Conservation (phyloP, 64 coral and sea anemone species). For the Acropora tenuis region DNA sequence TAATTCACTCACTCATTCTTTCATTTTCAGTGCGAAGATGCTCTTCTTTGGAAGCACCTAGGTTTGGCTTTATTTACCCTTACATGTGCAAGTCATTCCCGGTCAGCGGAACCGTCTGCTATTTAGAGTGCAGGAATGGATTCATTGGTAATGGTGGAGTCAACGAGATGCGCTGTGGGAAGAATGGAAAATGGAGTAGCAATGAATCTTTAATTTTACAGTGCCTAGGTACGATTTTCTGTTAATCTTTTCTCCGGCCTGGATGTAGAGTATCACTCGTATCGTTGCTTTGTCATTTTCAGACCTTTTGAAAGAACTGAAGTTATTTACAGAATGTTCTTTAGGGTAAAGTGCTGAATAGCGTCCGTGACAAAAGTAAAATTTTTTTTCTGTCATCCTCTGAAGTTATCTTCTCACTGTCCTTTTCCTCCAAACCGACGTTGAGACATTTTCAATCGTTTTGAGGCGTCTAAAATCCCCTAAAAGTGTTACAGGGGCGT, state of each 20-base stretch:
- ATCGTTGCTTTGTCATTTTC: background rate
- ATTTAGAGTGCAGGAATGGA: slow-evolving; percentile 61
- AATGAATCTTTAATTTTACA: slow-evolving; percentile 34
- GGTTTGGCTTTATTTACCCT: slow-evolving; percentile 73
- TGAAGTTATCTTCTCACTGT: background rate
- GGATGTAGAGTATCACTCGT: background rate
- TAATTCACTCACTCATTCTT: background rate
- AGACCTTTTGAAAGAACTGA: background rate
- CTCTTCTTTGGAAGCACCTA: slow-evolving; percentile 29
- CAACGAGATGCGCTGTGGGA: slow-evolving; percentile 41
- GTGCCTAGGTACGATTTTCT: slow-evolving; percentile 38
- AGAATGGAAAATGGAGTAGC: slow-evolving; percentile 50
- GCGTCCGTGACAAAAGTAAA: background rate
- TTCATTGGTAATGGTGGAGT: slow-evolving; percentile 30
- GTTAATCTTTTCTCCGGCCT: background rate
- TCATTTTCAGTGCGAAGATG: slow-evolving; percentile 52
- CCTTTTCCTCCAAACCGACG: background rate
- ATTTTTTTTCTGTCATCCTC: background rate
- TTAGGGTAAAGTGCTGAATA: background rate
- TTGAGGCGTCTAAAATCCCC: background rate
- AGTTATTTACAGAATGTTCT: background rate
- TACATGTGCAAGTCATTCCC: slow-evolving; percentile 51
- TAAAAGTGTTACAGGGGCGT: background rate
- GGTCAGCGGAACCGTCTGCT: slow-evolving; percentile 63
- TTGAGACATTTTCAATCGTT: background rate